Conservation (phyloP, 1,140 invertebrate species). For the Ephestia elutella region DNA sequence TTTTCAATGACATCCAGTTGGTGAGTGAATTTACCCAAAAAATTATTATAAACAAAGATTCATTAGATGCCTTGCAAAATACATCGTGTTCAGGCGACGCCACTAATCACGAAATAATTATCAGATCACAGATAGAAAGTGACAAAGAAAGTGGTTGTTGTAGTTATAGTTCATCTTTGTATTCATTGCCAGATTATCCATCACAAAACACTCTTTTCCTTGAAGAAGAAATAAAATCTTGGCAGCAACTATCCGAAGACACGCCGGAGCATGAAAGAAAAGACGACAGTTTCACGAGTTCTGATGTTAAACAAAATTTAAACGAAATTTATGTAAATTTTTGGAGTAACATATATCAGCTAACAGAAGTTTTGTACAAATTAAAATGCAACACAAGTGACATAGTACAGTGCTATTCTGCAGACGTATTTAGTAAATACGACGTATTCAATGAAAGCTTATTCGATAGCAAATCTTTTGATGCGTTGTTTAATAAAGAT, state of each 20-base stretch:
- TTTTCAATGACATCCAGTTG: not conserved
- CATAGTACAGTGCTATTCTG: not conserved
- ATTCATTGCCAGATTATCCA: not conserved
- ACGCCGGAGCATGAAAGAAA: not conserved
- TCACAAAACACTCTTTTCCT: not conserved
- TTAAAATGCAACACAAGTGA: not conserved
- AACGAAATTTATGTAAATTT: not conserved
- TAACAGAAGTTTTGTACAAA: not conserved
- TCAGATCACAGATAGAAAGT: not conserved
- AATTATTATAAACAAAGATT: not conserved
- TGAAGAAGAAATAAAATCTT: not conserved
- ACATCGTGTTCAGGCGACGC: not conserved
- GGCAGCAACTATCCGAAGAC: not conserved
- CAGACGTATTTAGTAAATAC: not conserved
- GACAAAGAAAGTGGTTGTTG: not conserved
- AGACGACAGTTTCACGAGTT: not conserved
- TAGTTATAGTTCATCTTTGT: not conserved
- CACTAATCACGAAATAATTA: not conserved
- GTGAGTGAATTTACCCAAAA: not conserved
- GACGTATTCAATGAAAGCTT: conserved; percentile 1
- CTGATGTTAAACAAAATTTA: not conserved
- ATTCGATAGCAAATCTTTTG: not conserved
- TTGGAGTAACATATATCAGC: not conserved
- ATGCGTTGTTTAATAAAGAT: not conserved
- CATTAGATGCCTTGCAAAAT: not conserved